Base-by-base conservation (phyloP, 2,888 invertebrate genomes). In the Amblyjoppa proteus region DNA sequence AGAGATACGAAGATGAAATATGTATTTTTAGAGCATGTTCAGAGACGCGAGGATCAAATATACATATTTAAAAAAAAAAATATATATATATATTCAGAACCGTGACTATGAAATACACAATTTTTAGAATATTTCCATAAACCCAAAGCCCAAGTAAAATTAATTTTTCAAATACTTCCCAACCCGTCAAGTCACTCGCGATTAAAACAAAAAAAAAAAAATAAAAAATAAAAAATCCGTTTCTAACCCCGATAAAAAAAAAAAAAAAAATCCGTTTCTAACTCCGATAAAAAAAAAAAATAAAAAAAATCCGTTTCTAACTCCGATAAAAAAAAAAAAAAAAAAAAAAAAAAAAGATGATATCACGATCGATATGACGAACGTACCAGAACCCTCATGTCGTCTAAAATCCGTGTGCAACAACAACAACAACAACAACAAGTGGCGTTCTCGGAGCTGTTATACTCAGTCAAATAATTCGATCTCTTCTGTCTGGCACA, bases 321-420 rank as follows among this genome's bases (percentile, higher is more conserved):
- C 2, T 9, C 38, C 20, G 53, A 20, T n/a, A 0, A 16, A 13
- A 1, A n/a, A 53, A 25, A 58, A 25, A 25, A 56, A 56, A 0
- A 25, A 25, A 5, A 0, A 11, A 20, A 20, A 20, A 20, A 20
- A 20, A 20, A 20, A 20, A 20, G 20, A 20, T 7, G n/a, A 6
- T 56, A 58, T 58, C 58, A 28, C 49, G 31, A 16, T 71, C 3
- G 13, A 25, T 61, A n/a, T 41, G 49, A 9, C 58, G 53, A 85
- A 93, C 93, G 89, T 94, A 94, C 94, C 93, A 94, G 90, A 83
- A 88, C 88, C 90, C 89, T 94, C 94, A 94, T 94, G 90, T 89
- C 86, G 92, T 89, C 80, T 85, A 87, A 88, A 20, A 34, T 34
- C 34, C 85, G 86, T 66, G 61, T 88, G 45, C 51, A 87, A 89